Conservation (phyloP, 2,113 vertebrate species). For the Collichthys lucidus region DNA sequence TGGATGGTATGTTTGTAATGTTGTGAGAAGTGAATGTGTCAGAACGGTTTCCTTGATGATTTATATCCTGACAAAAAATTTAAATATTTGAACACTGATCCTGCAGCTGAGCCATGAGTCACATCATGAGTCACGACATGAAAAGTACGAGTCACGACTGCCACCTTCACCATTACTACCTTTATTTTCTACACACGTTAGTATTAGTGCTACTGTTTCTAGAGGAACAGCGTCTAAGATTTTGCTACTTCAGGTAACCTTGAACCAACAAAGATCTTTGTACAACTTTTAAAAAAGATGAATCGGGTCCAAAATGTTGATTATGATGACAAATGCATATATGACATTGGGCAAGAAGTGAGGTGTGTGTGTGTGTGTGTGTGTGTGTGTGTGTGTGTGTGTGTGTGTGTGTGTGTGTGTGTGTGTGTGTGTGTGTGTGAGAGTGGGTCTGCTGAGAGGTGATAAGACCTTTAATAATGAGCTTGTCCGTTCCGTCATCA, state of each 20-base stretch:
- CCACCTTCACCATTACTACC: not conserved
- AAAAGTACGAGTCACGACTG: not conserved
- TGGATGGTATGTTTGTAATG: not conserved
- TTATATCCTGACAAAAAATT: not conserved
- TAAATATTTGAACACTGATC: not conserved
- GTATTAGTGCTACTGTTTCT: not conserved
- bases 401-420: no score
- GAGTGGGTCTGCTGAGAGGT: constrained; percentile 61
- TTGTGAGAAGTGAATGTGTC: not conserved
- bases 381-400: not conserved
- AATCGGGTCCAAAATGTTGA: constrained; percentile 48
- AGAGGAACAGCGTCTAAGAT: not conserved
- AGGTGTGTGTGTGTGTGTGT: not conserved
- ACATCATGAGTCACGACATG: not conserved
- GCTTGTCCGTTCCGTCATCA: constrained; percentile 72
- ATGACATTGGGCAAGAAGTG: constrained; percentile 55
- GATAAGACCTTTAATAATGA: constrained; percentile 80
- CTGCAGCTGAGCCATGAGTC: not conserved
- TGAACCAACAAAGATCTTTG: constrained; percentile 42
- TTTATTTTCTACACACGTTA: not conserved
- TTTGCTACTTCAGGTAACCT: constrained; percentile 25
- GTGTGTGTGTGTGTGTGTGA: constrained; percentile 27
- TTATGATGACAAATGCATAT: constrained; percentile 63
- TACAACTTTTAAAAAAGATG: constrained; percentile 48
- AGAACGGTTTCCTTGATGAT: not conserved